Percentiles rank a stretch among this genome's conserved stretches.
These are phyloP conservation scores for Cataglyphis livida DNA, from an alignment of 2,888 invertebrate species.

Conservation along the genomic window DNA sequence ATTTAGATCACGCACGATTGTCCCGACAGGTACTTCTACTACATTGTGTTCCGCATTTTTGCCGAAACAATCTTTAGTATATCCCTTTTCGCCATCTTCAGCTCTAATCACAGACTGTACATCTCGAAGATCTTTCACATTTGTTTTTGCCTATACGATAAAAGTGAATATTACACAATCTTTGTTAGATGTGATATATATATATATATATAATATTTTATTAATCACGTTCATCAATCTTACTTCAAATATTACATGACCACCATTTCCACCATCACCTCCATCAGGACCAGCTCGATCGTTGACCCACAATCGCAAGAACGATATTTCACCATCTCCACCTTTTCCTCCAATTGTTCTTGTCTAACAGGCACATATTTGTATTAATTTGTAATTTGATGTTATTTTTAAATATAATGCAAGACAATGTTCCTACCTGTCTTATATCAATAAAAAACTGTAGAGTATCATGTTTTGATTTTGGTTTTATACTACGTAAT, in stretches of 20 bases:
- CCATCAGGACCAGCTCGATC: constrained; percentile 98
- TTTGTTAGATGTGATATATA: neutral
- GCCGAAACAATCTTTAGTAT: constrained; percentile 92
- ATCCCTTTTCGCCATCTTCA: constrained; percentile 91
- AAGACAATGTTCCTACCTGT: constrained; percentile 70
- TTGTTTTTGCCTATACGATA: constrained; percentile 87
- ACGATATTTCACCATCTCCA: constrained; percentile 96
- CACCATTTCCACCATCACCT: constrained; percentile 98
- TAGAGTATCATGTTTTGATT: constrained; percentile 68
- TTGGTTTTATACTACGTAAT: constrained; percentile 79
- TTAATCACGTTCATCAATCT: neutral
- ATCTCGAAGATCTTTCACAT: constrained; percentile 91
- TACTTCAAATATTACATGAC: constrained; percentile 94
- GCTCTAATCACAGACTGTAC: constrained; percentile 88
- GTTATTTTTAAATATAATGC: neutral
- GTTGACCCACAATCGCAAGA: constrained; percentile 93
- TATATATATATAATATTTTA: neutral
- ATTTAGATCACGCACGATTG: constrained; percentile 88
- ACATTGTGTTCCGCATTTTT: constrained; percentile 91
- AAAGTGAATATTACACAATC: neutral
- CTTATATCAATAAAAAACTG: constrained; percentile 81
- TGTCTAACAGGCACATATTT: constrained; percentile 83
- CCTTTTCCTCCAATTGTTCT: constrained; percentile 94
- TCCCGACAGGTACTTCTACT: constrained; percentile 94
- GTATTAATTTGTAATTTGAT: neutral